A percentile compares a stretch with the other conserved stretches of the same genome.
Evolutionary conservation across 2,113 vertebrate genomes (phyloP).

Genomic region (Pygoscelis antarcticus): DNA sequence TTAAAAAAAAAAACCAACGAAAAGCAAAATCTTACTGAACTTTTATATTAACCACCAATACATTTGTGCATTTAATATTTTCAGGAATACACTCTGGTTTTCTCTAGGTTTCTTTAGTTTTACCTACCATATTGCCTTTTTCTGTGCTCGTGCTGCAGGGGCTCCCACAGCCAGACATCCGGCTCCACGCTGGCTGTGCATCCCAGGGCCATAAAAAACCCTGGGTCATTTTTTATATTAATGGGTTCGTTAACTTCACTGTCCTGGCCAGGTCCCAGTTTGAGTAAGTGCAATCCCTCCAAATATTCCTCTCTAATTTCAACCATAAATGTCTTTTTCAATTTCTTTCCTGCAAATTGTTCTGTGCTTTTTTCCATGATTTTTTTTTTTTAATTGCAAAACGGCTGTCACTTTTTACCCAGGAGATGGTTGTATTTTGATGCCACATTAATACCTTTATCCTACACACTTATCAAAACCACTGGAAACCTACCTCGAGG

Average conservation of each 20-base stretch:
- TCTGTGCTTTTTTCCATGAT: background rate
- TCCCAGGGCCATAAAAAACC: background rate
- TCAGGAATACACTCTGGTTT: background rate
- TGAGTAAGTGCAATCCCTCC: background rate
- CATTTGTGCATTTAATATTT: background rate
- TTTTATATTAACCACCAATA: background rate
- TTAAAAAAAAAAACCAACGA: background rate
- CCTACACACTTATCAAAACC: background rate
- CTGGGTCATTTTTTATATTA: background rate
- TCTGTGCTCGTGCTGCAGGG: fast-evolving
- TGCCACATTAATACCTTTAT: background rate
- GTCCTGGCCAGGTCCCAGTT: background rate
- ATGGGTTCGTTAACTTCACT: background rate
- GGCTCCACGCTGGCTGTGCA: fast-evolving
- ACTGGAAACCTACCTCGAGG: background rate
- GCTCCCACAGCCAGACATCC: background rate
- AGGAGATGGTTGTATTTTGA: background rate
- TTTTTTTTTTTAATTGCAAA: background rate
- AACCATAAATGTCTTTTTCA: background rate
- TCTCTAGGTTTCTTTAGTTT: background rate
- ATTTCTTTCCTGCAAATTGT: background rate
- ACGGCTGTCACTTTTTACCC: background rate
- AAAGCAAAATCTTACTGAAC: background rate
- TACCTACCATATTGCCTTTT: background rate
- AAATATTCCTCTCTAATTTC: background rate